phyloP scores from a whole-genome alignment of 2,113 vertebrate genomes.

The Heptranchias perlo region DNA sequence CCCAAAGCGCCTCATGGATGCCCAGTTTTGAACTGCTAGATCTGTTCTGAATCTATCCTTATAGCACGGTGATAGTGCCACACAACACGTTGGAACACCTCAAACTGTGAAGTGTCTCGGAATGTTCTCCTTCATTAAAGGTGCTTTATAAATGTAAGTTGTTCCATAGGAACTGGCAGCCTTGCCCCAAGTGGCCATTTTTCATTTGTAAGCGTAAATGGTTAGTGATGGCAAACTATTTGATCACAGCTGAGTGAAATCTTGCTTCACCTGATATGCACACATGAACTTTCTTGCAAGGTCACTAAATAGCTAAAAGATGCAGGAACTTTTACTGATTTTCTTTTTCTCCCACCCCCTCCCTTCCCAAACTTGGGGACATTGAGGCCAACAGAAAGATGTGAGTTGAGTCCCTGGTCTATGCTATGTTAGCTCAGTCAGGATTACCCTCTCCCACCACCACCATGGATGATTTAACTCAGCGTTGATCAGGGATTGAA shows the following conservation, averaged over 20 bases:
- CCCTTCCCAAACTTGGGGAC: neutral
- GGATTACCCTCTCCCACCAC: neutral
- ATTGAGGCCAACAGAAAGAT: neutral
- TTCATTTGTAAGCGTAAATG: neutral
- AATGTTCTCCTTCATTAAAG: neutral
- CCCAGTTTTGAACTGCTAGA: no score
- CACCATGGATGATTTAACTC: neutral
- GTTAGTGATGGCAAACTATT: neutral
- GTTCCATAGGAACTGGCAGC: neutral
- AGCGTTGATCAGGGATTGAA: neutral
- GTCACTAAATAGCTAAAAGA: neutral
- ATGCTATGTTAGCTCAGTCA: neutral
- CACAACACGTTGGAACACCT: no score
- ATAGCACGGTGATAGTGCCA: no score
- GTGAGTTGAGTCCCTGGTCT: neutral
- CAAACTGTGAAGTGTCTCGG: neutral
- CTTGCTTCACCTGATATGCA: neutral
- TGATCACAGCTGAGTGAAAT: neutral
- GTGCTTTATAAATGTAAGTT: neutral
- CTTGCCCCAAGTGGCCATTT: neutral
- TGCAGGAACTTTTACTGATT: neutral
- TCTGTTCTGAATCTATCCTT: no score
- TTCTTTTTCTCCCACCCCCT: neutral
- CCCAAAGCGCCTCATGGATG: no score
- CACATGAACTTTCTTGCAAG: neutral